These are phyloP conservation scores for Atopsyche davidsoni DNA, from an alignment of 1,140 invertebrate genomes.

Conservation along the genomic window DNA sequence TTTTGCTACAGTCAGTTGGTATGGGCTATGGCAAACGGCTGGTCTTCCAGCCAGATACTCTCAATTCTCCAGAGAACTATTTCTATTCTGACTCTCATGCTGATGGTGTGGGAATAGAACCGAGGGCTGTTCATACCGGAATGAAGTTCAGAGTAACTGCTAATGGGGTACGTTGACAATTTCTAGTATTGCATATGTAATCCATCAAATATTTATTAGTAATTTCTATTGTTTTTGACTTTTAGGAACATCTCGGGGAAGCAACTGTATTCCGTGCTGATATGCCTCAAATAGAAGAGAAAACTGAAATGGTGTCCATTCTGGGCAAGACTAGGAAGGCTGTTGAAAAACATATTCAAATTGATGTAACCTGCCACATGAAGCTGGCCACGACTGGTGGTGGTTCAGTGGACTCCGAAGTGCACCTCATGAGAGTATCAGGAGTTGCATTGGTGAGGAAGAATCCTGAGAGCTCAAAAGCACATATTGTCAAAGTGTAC, in stretches of 20 bases:
- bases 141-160: constrained; percentile 59
- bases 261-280: constrained; percentile 59
- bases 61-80: constrained; percentile 60
- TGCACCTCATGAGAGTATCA: constrained; percentile 57
- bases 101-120: constrained; percentile 64
- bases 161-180: constrained; percentile 42
- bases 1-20: constrained; percentile 60
- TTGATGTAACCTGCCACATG: constrained; percentile 61
- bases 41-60: constrained; percentile 62
- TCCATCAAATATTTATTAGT: neutral
- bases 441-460: constrained; percentile 60
- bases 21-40: constrained; percentile 71
- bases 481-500: constrained; percentile 53
- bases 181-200: neutral
- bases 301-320: constrained; percentile 50
- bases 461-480: constrained; percentile 44
- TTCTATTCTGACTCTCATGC: constrained; percentile 76
- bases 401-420: constrained; percentile 49
- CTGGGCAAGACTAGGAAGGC: constrained; percentile 41
- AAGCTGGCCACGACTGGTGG: constrained; percentile 52
- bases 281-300: constrained; percentile 56
- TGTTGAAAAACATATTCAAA: constrained; percentile 57
- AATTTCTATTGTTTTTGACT: constrained; percentile 26
- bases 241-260: constrained; percentile 51
- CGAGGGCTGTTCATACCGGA: constrained; percentile 57